phyloP scores from a whole-genome alignment of 1,140 invertebrate genomes.

The Caenorhabditis elegans region WBcel235 BX284602.5:14628001-14628500 shows the following conservation, averaged over 20 bases:
- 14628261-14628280: slow-evolving; percentile 11
- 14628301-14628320: neutral
- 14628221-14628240: slow-evolving; percentile 65
- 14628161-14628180: slow-evolving; percentile 56
- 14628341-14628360: slow-evolving; percentile 64
- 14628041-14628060: slow-evolving; percentile 59
- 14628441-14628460: too few relatives aligned
- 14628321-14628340: slow-evolving; percentile 56
- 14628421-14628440: slow-evolving; percentile 50
- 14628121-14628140: too few relatives aligned
- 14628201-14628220: slow-evolving; percentile 64
- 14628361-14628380: slow-evolving; percentile 58
- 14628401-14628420: slow-evolving; percentile 55
- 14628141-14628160: too few relatives aligned
- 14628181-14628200: slow-evolving; percentile 56
- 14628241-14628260: slow-evolving; percentile 55
- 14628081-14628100: slow-evolving; percentile 63
- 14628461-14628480: too few relatives aligned
- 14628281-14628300: neutral
- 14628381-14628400: slow-evolving; percentile 59
- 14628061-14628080: slow-evolving; percentile 64
- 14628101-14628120: slow-evolving; percentile 60
- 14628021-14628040: slow-evolving; percentile 64
- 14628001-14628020: slow-evolving; percentile 59
- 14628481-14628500: too few relatives aligned